Evolutionary conservation across 2,888 invertebrate species (phyloP).

Genomic region (Dexiosoma caninum): DNA sequence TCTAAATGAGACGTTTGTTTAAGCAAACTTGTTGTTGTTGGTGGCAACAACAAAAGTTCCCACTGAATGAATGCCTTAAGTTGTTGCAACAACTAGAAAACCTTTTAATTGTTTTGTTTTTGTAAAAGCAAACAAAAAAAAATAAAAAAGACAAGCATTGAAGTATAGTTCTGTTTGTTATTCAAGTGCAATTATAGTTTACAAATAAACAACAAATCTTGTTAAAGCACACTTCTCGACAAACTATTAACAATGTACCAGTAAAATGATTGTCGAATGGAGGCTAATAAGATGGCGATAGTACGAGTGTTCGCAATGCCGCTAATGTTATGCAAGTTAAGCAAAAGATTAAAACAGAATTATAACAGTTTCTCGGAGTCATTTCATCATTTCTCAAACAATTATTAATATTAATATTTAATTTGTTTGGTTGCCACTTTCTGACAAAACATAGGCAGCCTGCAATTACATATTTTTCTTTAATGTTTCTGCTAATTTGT

Average conservation of each 20-base stretch:
- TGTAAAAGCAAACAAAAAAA: constrained; percentile 22
- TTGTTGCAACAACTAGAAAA: constrained; percentile 7
- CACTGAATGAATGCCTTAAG: constrained; percentile 32
- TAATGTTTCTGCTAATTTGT: not conserved
- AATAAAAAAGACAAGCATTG: not conserved
- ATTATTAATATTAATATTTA: too few relatives aligned
- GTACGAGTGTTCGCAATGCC: constrained; percentile 22
- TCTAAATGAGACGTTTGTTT: constrained; percentile 32
- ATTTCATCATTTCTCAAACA: too few relatives aligned
- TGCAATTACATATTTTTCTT: too few relatives aligned
- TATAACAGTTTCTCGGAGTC: too few relatives aligned
- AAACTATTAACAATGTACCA: not conserved
- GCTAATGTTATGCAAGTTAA: too few relatives aligned
- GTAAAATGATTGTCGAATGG: not conserved
- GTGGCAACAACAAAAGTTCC: not conserved
- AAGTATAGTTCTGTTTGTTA: not conserved
- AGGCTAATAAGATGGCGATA: not conserved
- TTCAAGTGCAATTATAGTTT: constrained; percentile 29
- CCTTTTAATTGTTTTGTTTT: not conserved
- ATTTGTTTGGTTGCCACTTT: too few relatives aligned
- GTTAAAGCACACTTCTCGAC: constrained; percentile 34
- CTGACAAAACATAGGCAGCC: too few relatives aligned
- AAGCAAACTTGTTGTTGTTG: constrained; percentile 4
- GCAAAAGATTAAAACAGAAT: too few relatives aligned
- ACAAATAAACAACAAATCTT: too few relatives aligned